Conservation (phyloP, 2,797 vertebrate species). For the Paguma larvata region DNA sequence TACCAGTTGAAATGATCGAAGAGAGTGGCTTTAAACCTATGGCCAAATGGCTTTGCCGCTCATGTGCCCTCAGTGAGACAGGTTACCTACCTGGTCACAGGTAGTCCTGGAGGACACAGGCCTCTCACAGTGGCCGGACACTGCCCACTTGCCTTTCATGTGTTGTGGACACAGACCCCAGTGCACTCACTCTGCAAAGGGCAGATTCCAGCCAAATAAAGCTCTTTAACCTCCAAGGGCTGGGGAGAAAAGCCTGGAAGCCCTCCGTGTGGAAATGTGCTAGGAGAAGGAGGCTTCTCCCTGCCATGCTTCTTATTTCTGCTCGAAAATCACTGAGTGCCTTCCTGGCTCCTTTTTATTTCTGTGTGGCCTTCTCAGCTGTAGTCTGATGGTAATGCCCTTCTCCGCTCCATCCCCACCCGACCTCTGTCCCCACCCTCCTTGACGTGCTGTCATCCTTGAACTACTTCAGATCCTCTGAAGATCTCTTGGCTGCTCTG, state of each 20-base stretch:
- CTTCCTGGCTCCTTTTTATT: background rate
- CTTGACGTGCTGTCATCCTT: background rate
- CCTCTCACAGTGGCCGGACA: fast-evolving
- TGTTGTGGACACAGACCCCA: background rate
- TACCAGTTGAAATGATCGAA: background rate
- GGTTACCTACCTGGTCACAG: background rate
- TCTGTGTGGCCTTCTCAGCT: background rate
- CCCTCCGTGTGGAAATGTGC: background rate
- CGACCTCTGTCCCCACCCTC: background rate
- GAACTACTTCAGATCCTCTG: background rate
- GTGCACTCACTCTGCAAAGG: background rate
- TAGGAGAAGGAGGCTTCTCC: background rate
- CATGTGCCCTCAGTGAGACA: background rate
- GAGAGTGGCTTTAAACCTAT: slow-evolving; percentile 33
- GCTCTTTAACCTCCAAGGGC: background rate
- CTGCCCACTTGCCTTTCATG: background rate
- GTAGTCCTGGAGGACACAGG: too few species aligned
- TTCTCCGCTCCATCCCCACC: background rate
- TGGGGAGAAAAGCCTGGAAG: background rate
- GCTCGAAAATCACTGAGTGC: background rate
- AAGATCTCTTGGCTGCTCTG: background rate
- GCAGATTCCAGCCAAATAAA: background rate
- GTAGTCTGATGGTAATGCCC: background rate
- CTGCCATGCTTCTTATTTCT: background rate
- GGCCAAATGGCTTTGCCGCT: background rate